phyloP scores from a whole-genome alignment of 2,797 vertebrate genomes.

The Acridotheres tristis region DNA sequence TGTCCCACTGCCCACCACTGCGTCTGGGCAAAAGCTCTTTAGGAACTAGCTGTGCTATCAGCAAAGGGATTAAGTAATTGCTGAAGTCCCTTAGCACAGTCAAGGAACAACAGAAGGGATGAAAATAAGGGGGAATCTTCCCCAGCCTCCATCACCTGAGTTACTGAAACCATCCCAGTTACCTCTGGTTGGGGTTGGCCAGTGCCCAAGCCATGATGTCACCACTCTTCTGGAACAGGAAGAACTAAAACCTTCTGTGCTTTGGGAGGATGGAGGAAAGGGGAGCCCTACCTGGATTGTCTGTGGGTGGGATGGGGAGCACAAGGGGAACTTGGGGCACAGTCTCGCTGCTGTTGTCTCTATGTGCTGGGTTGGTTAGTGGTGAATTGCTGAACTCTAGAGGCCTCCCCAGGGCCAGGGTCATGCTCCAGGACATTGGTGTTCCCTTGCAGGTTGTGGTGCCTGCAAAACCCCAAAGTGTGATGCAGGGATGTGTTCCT shows the following conservation, averaged over 20 bases:
- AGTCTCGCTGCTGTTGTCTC: background rate
- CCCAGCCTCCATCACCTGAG: background rate
- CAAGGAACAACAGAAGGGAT: background rate
- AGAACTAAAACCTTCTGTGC: background rate
- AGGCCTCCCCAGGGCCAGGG: background rate
- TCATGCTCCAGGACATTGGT: background rate
- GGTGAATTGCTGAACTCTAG: background rate
- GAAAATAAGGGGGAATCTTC: background rate
- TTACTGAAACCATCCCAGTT: background rate
- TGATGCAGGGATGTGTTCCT: background rate
- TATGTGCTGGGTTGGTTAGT: background rate
- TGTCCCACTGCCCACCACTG: background rate
- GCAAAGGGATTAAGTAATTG: background rate
- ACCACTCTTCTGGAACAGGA: background rate
- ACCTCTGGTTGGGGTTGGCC: background rate
- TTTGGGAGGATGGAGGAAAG: background rate
- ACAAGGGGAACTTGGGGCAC: fast-evolving
- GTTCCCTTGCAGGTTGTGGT: background rate
- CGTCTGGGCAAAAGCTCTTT: background rate
- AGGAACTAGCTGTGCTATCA: background rate
- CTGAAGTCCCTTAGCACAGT: background rate
- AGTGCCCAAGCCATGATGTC: background rate
- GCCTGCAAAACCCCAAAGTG: background rate
- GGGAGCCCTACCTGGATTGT: background rate
- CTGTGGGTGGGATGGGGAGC: background rate